phyloP scores from a whole-genome alignment of 1,140 invertebrate species.

The Atta texana region DNA sequence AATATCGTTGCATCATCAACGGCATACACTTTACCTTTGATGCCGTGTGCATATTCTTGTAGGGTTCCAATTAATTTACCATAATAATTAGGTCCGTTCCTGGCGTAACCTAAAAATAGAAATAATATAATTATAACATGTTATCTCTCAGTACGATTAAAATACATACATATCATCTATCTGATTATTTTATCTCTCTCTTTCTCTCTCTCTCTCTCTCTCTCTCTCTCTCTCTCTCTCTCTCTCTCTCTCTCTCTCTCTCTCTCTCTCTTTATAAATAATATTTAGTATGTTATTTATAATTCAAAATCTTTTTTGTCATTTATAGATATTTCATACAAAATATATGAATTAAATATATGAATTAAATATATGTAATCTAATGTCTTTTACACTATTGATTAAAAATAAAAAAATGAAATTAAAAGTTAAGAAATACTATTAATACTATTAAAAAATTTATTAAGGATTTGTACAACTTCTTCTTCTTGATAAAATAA shows the following conservation, averaged over 20 bases:
- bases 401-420: not conserved
- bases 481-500: not conserved
- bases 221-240: no score
- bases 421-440: not conserved
- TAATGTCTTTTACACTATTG: not conserved
- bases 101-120: conserved; percentile 83
- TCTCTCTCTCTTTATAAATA: not conserved
- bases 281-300: not conserved
- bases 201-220: no score
- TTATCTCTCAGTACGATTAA: not conserved
- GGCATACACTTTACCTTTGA: conserved; percentile 92
- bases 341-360: not conserved
- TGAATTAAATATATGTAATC: not conserved
- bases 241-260: no score
- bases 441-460: not conserved
- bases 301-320: not conserved
- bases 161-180: not conserved
- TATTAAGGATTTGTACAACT: not conserved
- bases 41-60: conserved; percentile 91
- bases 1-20: conserved; percentile 95
- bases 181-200: not conserved
- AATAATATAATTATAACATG: conserved; percentile 29
- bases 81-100: conserved; percentile 89
- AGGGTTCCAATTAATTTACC: conserved; percentile 91
- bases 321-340: not conserved